Evolutionary conservation across 2,113 vertebrate species (phyloP).

Genomic region (Gavia stellata): DNA sequence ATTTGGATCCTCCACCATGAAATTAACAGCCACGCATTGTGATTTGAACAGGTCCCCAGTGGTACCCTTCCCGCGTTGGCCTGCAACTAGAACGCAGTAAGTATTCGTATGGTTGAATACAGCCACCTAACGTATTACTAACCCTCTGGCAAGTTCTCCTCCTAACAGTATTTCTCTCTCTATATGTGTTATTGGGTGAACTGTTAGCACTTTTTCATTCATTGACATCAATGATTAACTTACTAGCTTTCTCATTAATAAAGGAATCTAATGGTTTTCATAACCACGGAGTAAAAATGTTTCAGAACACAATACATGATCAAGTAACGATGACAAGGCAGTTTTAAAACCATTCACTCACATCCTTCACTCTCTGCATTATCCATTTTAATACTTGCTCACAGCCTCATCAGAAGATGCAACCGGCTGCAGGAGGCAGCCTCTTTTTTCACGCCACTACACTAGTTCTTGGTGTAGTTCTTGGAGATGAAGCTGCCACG

Average conservation of each 20-base stretch:
- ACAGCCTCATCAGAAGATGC: neutral
- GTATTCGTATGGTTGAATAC: neutral
- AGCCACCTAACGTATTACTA: neutral
- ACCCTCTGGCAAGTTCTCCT: neutral
- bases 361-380: neutral
- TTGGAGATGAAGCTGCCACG: neutral
- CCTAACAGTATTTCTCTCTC: neutral
- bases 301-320: neutral
- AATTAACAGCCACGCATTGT: conserved; percentile 12
- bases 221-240: neutral
- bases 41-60: conserved; percentile 71
- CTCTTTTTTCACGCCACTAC: neutral
- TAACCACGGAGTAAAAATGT: neutral
- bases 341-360: neutral
- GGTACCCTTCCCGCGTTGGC: conserved; percentile 75
- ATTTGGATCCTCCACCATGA: neutral
- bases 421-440: neutral
- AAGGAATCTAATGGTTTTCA: neutral
- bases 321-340: neutral
- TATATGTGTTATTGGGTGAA: accelerated
- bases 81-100: conserved; percentile 75
- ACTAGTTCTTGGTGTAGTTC: neutral
- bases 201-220: neutral
- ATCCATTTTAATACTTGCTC: neutral
- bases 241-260: neutral